phyloP scores from a whole-genome alignment of 2,113 vertebrate genomes.

The Dryoscopus gambensis region DNA sequence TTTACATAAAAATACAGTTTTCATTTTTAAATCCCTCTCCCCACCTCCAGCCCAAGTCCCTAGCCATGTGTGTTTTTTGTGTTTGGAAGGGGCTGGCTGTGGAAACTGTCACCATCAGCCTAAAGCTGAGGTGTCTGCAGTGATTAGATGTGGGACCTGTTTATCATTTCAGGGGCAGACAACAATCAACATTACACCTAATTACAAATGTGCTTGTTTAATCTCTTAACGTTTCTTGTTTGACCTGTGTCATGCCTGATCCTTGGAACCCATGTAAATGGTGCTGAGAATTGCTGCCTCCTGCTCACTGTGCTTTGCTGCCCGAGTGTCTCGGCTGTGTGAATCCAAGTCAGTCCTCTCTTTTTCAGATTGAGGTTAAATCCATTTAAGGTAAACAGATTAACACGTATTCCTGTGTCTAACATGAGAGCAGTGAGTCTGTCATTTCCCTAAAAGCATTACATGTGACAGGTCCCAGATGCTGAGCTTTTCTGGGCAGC shows the following conservation, averaged over 20 bases:
- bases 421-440: slow-evolving; percentile 37
- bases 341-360: slow-evolving; percentile 1
- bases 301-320: not conserved
- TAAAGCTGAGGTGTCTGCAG: not conserved
- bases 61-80: accelerated
- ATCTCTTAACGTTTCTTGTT: not conserved
- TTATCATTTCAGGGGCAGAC: not conserved
- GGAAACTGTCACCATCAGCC: not conserved
- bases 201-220: slow-evolving; percentile 25
- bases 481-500: slow-evolving; percentile 65
- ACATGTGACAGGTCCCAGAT: slow-evolving; percentile 67
- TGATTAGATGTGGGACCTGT: not conserved
- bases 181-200: not conserved
- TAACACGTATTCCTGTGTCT: slow-evolving; percentile 62
- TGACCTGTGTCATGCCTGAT: not conserved
- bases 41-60: not conserved
- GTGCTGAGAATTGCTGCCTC: not conserved
- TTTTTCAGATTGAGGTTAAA: slow-evolving; percentile 59
- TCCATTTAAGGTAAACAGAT: slow-evolving; percentile 70
- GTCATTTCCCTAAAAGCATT: slow-evolving; percentile 75
- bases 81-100: not conserved
- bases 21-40: not conserved
- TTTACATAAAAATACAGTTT: not conserved
- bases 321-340: not conserved
- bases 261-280: not conserved